A percentile compares a stretch with the other conserved stretches of the same genome.
These are phyloP conservation scores for Pelmatolapia mariae DNA, from an alignment of 2,113 vertebrate species.

Conservation along the genomic window DNA sequence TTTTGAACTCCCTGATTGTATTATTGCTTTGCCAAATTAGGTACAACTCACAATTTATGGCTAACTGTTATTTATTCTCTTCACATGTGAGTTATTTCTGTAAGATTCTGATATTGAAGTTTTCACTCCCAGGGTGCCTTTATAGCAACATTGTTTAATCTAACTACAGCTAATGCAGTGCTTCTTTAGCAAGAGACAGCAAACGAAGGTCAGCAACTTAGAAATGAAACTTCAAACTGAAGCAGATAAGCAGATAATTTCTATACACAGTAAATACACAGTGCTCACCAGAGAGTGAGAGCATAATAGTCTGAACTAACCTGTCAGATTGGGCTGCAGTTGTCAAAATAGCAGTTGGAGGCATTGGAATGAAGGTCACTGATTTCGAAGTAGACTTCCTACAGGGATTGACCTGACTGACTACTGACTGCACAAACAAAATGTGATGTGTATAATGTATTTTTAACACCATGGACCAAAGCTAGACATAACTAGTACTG, in stretches of 20 bases:
- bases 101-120: neutral
- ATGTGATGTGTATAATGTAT: slow-evolving; percentile 27
- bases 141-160: neutral
- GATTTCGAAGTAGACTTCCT: slow-evolving; percentile 31
- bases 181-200: neutral
- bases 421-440: slow-evolving; percentile 18
- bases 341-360: slow-evolving; percentile 55
- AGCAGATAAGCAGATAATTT: neutral
- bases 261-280: neutral
- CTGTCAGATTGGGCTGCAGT: slow-evolving; percentile 55
- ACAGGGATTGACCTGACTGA: slow-evolving; percentile 32
- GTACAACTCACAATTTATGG: neutral
- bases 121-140: neutral
- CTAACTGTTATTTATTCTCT: neutral
- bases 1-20: neutral
- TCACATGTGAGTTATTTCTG: neutral
- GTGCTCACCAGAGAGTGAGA: slow-evolving; percentile 43
- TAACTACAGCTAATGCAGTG: neutral
- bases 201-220: neutral
- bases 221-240: neutral
- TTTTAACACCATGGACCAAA: slow-evolving; percentile 14
- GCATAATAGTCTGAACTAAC: slow-evolving; percentile 44
- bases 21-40: neutral
- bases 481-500: neutral
- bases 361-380: slow-evolving; percentile 45